Percentiles rank a stretch among this genome's conserved stretches.
These are phyloP conservation scores for Ramphastos sulfuratus DNA, from an alignment of 2,113 vertebrate species.

Conservation along the genomic window DNA sequence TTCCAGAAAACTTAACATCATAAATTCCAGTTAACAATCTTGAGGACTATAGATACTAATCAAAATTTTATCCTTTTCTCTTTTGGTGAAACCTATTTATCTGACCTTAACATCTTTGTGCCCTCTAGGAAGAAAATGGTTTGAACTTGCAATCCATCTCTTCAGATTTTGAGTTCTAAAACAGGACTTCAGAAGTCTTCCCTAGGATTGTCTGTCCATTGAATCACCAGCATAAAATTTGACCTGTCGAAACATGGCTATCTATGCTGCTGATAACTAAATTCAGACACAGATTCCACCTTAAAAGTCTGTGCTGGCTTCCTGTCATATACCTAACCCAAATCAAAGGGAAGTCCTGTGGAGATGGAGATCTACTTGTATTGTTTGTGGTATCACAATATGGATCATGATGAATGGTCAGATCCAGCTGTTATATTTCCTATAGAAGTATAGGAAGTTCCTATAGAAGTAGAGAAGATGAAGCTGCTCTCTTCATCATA, in stretches of 20 bases:
- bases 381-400: not conserved
- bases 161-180: not conserved
- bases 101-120: not conserved
- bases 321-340: not conserved
- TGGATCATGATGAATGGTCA: not conserved
- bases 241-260: not conserved
- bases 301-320: not conserved
- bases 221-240: not conserved
- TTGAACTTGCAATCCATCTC: not conserved
- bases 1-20: not conserved
- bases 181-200: not conserved
- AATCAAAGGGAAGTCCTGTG: not conserved
- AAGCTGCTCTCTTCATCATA: not conserved
- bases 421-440: not conserved
- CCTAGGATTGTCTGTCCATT: not conserved
- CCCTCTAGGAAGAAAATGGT: constrained; percentile 2
- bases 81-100: constrained; percentile 13
- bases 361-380: not conserved
- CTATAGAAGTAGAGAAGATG: no score
- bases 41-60: not conserved
- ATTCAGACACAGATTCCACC: not conserved
- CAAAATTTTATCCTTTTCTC: not conserved
- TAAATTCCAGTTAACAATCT: constrained; percentile 8
- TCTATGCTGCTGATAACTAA: not conserved
- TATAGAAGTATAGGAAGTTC: not conserved